Evolutionary conservation across 2,797 vertebrate genomes (phyloP).

Genomic region (Mus caroli): DNA sequence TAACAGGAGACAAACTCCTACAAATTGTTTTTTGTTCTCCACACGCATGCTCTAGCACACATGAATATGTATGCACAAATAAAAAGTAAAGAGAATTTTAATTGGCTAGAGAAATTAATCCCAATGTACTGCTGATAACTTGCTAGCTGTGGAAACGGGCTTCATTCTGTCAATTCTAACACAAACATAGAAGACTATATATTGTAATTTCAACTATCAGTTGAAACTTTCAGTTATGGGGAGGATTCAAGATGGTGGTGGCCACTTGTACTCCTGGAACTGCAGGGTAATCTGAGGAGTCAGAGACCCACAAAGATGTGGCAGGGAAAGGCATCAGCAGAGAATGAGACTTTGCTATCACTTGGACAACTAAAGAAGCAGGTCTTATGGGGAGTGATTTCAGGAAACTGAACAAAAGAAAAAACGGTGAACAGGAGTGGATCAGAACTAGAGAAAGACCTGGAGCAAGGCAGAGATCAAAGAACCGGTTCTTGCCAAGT

Average conservation of each 20-base stretch:
- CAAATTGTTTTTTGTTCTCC: not conserved
- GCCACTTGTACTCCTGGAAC: too few species aligned
- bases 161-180: not conserved
- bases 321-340: rapidly evolving
- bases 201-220: not conserved
- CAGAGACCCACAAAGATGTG: too few species aligned
- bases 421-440: too few species aligned
- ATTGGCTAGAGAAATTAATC: not conserved
- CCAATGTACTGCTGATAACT: not conserved
- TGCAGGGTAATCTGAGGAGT: not conserved
- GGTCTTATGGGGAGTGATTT: not conserved
- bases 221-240: not conserved
- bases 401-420: not conserved
- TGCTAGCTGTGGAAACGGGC: not conserved
- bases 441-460: not conserved
- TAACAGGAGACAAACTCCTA: not conserved
- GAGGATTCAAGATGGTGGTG: not conserved
- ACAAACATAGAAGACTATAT: not conserved
- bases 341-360: too few species aligned
- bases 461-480: not conserved
- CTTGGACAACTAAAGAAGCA: too few species aligned
- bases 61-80: not conserved
- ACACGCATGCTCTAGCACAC: not conserved
- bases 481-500: not conserved
- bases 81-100: not conserved